Evolutionary conservation across 2,888 invertebrate species (phyloP).

Genomic region (Stegophylla sp.): DNA sequence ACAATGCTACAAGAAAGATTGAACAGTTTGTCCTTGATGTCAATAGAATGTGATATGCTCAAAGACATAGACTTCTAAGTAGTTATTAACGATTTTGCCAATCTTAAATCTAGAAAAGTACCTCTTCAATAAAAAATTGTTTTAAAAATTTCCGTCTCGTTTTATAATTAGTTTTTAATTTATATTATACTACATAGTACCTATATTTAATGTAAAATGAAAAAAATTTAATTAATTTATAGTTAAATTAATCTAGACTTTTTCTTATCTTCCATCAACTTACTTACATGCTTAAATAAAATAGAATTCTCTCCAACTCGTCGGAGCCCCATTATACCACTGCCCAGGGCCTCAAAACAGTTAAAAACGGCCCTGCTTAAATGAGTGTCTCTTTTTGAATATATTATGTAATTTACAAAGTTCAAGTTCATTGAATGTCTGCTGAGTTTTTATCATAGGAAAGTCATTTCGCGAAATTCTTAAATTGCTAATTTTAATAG

Average conservation of each 20-base stretch:
- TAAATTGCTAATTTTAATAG: constrained; percentile 20
- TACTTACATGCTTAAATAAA: too few relatives aligned
- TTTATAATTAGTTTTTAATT: constrained; percentile 21
- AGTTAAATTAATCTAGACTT: too few relatives aligned
- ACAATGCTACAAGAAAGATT: constrained; percentile 36
- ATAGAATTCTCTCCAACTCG: too few relatives aligned
- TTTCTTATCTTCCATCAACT: too few relatives aligned
- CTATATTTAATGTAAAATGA: too few relatives aligned
- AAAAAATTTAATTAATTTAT: too few relatives aligned
- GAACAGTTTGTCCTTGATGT: constrained; percentile 42
- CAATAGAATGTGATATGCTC: constrained; percentile 38
- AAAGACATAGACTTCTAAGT: constrained; percentile 44
- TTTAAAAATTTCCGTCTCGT: not conserved
- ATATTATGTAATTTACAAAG: constrained; percentile 3
- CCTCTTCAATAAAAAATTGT: not conserved
- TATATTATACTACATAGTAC: too few relatives aligned
- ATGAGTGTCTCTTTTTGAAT: constrained; percentile 10
- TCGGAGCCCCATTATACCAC: too few relatives aligned
- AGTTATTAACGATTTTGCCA: constrained; percentile 35
- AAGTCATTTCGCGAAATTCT: constrained; percentile 5
- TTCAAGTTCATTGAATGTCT: constrained; percentile 10
- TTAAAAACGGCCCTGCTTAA: not conserved
- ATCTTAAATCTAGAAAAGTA: constrained; percentile 7
- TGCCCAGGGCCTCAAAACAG: too few relatives aligned
- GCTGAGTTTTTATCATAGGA: constrained; percentile 8